Conservation (phyloP, 2,113 vertebrate genomes). For the Bungarus multicinctus region DNA sequence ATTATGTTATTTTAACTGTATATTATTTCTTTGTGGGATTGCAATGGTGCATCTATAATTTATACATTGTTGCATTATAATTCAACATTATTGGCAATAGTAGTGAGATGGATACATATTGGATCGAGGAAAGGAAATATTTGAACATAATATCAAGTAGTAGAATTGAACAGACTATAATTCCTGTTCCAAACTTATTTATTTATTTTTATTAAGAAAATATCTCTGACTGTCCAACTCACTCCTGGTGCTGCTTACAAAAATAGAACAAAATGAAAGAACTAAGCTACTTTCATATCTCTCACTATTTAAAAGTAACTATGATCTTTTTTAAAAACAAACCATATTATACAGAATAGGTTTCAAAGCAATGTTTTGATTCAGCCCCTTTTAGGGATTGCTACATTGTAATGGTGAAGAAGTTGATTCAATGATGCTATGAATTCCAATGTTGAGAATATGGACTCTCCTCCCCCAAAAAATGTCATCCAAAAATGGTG, state of each 20-base stretch:
- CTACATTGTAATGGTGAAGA: neutral
- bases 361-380: neutral
- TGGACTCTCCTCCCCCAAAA: neutral
- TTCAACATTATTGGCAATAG: neutral
- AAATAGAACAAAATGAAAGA: neutral
- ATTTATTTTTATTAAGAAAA: neutral
- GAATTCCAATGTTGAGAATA: neutral
- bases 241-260: neutral
- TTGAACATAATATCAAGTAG: neutral
- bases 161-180: neutral
- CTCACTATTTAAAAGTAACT: neutral
- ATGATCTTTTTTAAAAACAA: neutral
- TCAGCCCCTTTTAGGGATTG: neutral
- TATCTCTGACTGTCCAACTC: neutral
- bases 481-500: neutral
- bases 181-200: neutral
- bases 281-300: neutral
- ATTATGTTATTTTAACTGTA: slow-evolving; percentile 13
- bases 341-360: neutral
- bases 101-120: neutral
- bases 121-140: neutral
- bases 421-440: neutral
- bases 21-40: neutral
- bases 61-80: neutral
- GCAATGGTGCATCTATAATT: neutral